These are phyloP conservation scores for Tiliacea aurago DNA, from an alignment of 2,888 invertebrate genomes.

Conservation along the genomic window DNA sequence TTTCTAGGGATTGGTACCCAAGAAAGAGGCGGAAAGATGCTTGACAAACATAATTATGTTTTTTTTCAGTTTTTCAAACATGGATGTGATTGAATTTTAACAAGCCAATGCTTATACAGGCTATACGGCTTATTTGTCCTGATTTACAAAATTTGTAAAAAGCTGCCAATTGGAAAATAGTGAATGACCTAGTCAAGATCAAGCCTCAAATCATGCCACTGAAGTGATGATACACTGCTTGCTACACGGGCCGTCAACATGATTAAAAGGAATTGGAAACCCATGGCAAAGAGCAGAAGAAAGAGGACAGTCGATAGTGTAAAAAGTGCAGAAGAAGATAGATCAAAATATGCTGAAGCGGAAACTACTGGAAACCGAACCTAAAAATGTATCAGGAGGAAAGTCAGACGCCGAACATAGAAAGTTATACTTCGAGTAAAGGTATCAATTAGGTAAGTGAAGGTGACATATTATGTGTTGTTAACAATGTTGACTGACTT, in stretches of 20 bases:
- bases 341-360: not conserved
- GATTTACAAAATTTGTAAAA: not conserved
- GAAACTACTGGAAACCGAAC: not conserved
- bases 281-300: not conserved
- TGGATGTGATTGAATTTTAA: not conserved
- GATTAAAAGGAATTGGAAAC: not conserved
- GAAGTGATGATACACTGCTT: not conserved
- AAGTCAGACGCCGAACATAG: not conserved
- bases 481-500: conserved; percentile 6
- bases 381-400: not conserved
- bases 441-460: conserved; percentile 14
- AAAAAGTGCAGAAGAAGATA: not conserved
- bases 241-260: not conserved
- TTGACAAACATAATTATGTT: not conserved
- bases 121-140: not conserved
- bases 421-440: conserved; percentile 24
- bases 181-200: not conserved
- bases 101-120: not conserved
- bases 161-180: too few species aligned
- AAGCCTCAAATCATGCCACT: not conserved
- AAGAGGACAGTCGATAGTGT: not conserved
- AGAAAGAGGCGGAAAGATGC: not conserved
- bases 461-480: conserved; percentile 5
- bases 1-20: not conserved
- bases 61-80: not conserved